Base-by-base conservation (phyloP, 2,797 vertebrate genomes). In the Clarias laeviceps region DNA sequence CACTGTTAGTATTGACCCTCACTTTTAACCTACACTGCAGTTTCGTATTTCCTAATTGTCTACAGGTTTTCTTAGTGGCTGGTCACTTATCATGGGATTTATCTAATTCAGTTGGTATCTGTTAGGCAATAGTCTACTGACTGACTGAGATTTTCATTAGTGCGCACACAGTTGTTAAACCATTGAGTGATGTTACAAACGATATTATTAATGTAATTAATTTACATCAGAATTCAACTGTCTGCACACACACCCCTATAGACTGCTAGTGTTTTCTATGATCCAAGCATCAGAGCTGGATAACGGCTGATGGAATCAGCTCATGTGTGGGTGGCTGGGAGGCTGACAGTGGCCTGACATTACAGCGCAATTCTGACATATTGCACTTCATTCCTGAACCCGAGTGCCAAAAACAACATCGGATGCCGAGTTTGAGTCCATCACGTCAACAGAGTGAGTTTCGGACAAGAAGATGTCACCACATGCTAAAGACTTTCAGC, bases 401-500 rank as follows among this genome's bases (percentile, higher is more conserved):
- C 70, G 88, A 86, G 86, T 81, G 57, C 76, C 87, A 87, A 88
- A 84, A 82, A 79, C 74, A 82, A 85, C 77, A 68, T 34, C 54
- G 82, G 80, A 77, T 45, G 77, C 77, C 37, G 83, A 84, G 82
- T 87, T 78, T 86, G 37, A 89, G 89, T 84, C 85, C 82, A 81
- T 89, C 86, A 86, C 65, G 59, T 87, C 88, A 85, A 81, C 82
- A 73, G 56, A 80, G 68, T 54, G 45, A 62, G 81, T 73, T 72
- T 72, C 20, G 70, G 87, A 85, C 65, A 82, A 80, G 54, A 70
- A 70, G 79, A 83, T 77, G 82, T 86, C 84, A 85, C 29, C 86
- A 87, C 84, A 88, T 90, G 86, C 82, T 88, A 88, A 88, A 83
- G 86, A 82, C 74, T 90, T 88, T 80, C 82, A 88, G 86, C 86